Conservation (phyloP, 2,113 vertebrate species). For the Dunckerocampus dactyliophorus region DNA sequence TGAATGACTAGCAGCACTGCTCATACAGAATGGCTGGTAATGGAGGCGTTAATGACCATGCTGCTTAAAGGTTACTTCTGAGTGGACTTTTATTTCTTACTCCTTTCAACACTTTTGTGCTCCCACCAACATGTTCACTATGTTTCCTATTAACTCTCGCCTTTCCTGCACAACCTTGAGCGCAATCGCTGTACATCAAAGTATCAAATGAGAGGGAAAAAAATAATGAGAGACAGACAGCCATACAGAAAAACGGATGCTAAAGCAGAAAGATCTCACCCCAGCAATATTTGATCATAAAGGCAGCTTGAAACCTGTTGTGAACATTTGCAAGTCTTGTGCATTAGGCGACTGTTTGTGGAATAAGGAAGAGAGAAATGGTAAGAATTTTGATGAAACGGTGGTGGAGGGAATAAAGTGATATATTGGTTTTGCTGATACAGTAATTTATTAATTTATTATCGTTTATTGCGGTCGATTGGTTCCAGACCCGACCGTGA, state of each 20-base stretch:
- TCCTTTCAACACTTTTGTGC: slow-evolving; percentile 59
- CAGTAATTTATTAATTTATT: too few relatives aligned
- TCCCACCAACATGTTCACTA: slow-evolving; percentile 53
- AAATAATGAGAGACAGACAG: slow-evolving; percentile 54
- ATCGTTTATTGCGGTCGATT: too few relatives aligned
- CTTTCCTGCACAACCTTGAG: slow-evolving; percentile 39
- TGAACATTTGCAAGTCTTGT: not conserved
- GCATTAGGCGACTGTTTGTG: slow-evolving; percentile 24
- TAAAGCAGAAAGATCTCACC: slow-evolving; percentile 58
- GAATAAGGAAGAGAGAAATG: slow-evolving; percentile 31
- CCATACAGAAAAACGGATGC: slow-evolving; percentile 30
- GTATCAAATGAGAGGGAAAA: slow-evolving; percentile 56
- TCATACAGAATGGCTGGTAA: slow-evolving; percentile 54
- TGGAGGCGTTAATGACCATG: slow-evolving; percentile 65
- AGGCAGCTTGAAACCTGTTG: slow-evolving; percentile 16
- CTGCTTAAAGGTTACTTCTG: slow-evolving; percentile 66
- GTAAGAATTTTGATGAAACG: slow-evolving; percentile 31
- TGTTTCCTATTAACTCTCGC: slow-evolving; percentile 59
- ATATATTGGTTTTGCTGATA: slow-evolving; percentile 13
- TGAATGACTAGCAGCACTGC: slow-evolving; percentile 60
- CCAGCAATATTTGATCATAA: slow-evolving; percentile 50
- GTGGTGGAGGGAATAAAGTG: slow-evolving; percentile 4
- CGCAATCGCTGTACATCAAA: slow-evolving; percentile 51
- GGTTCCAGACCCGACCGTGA: too few relatives aligned
- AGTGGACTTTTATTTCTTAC: slow-evolving; percentile 58